Evolutionary conservation across 2,797 vertebrate genomes (phyloP), one percentile per base, ranked within the genome.

Genomic region (Myotis planiceps): DNA sequence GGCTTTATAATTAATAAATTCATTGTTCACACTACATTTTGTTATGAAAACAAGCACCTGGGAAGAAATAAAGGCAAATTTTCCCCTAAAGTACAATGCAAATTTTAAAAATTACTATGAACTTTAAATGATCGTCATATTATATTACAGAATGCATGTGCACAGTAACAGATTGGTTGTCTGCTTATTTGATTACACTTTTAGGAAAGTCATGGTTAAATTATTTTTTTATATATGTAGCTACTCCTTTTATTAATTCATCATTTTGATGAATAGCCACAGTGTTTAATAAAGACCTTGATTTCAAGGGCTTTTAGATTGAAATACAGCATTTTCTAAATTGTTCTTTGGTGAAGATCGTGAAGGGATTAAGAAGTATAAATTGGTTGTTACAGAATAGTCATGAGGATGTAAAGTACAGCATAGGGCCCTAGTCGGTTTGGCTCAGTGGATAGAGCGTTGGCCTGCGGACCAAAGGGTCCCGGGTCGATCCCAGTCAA

Each of bases 1-100:
- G 90, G 51, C 25, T 94, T 92, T 92, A 53, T 29, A 85, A 55
- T 80, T 85, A 87, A 76, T 86, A 39, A 84, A 89, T 68, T 49
- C 37, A 66, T 75, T 88, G 55, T 69, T 79, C 83, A 80, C 1
- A 72, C 5, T 78, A 51, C 15, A 58, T 90, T 88, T 94, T 90
- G 23, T 90, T 88, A 75, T 47, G n/a, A 72, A 91, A 94, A 81
- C 16, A 88, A 96, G 13, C 14, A 81, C 21, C 9, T 18, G 12
- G n/a, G 27, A 74, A 88, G 45, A 92, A 81, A 75, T 45, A 71
- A 66, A 80, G 47, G 9, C 29, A 91, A 75, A 69, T 53, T 49
- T 87, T 34, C 5, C 9, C 9, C 14, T 71, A 58, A 53, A 66
- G 19, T 27, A 75, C 29, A 53, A 87, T 51, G 16, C 72, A 13